Percentiles rank a stretch among this genome's conserved stretches.
Evolutionary conservation across 2,113 vertebrate genomes (phyloP).

Genomic region (Aspiorhynchus laticeps): DNA sequence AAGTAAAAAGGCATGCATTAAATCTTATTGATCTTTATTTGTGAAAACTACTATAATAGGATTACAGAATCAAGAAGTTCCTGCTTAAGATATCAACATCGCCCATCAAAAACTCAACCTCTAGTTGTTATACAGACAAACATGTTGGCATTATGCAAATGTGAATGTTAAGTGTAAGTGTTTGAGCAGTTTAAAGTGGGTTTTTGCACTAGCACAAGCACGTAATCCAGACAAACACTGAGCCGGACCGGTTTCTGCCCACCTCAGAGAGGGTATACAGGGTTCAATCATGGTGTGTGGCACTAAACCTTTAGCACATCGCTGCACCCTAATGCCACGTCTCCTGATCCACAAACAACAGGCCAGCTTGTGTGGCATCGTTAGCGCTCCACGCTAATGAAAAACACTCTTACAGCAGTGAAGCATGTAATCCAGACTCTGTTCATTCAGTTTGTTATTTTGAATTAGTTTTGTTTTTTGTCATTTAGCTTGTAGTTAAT

Average conservation of each 20-base stretch:
- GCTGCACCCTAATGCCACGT: not conserved
- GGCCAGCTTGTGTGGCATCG: not conserved
- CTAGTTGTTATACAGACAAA: too few relatives aligned
- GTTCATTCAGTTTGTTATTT: not conserved
- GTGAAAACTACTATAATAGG: too few relatives aligned
- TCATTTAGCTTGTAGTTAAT: too few relatives aligned
- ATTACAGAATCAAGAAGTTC: too few relatives aligned
- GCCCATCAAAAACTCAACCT: too few relatives aligned
- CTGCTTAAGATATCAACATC: too few relatives aligned
- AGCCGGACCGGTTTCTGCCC: not conserved
- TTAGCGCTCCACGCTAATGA: not conserved
- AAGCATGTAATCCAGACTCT: not conserved
- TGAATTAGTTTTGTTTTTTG: too few relatives aligned
- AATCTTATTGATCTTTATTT: too few relatives aligned
- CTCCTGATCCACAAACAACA: conserved; percentile 3
- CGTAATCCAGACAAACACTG: not conserved
- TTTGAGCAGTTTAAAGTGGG: not conserved
- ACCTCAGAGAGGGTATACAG: not conserved
- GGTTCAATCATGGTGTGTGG: not conserved
- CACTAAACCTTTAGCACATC: not conserved
- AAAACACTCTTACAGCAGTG: not conserved
- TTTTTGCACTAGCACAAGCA: not conserved
- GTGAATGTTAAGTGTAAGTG: not conserved
- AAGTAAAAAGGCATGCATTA: too few relatives aligned
- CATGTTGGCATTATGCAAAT: not conserved